Evolutionary conservation across 2,113 vertebrate species (phyloP), one percentile per base, ranked within the genome.

Genomic region (Pelecanoides urinatrix): DNA sequence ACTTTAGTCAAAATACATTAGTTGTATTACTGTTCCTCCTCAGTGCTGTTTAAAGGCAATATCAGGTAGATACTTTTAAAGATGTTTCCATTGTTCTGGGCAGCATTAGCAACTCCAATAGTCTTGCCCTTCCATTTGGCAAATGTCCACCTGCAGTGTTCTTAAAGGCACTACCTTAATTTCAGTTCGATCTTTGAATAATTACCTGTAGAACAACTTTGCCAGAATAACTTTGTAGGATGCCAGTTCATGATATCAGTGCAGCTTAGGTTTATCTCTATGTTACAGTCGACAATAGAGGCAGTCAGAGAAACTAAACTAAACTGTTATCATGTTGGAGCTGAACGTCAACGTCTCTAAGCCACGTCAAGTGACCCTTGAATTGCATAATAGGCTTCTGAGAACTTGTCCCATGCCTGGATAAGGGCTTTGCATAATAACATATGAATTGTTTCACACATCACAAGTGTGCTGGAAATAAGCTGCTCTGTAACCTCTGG

Each of bases 351-450:
- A n/a, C 96, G 75, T 86, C 44, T 90, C 11, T 89, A 85, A 95
- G 70, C 93, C 87, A 76, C 52, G 26, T 96, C 84, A 95, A 91
- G 72, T 94, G 90, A 82, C 94, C 91, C 79, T 74, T 92, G 47
- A 78, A 82, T 90, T 94, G 81, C 66, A 45, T 79, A 94, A 94
- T 42, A 72, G 62, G 66, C 66, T 95, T 96, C 76, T 94, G 87
- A 82, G 90, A 84, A 81, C 34, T n/a, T 85, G 53, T 4, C 61
- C 72, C 80, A 77, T 86, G 91, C 79, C 75, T 92, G 72, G 84
- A 40, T 40, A 40, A 71, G 56, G 67, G 68, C 91, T 96, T 91
- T 96, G 73, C 77, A 65, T 92, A 96, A 85, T n/a, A 92, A 44
- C 29, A 3, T 21, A n/a, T 26, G 61, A 75, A 84, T 94, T 87